Evolutionary conservation across 2,888 invertebrate species (phyloP).

Genomic region (Drosophila parthenogenetica): DNA sequence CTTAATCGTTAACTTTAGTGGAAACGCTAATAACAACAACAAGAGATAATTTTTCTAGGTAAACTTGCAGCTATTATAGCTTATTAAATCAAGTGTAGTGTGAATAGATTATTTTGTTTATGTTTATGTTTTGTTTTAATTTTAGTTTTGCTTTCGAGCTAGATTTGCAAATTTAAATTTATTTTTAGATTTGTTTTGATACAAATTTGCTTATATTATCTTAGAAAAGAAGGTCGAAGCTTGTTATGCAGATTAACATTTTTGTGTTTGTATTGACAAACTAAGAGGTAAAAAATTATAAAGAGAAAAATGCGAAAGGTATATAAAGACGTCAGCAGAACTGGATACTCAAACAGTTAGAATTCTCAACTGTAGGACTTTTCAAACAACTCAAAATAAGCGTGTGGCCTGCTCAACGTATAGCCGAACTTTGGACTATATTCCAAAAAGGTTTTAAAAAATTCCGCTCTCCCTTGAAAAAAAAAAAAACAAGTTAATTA

Average conservation of each 20-base stretch:
- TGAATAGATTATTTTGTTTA: neutral
- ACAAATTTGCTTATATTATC: neutral
- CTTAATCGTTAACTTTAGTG: neutral
- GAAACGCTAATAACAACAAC: too few species aligned
- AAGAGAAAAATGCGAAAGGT: too few species aligned
- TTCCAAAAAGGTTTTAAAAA: neutral
- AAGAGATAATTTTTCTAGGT: neutral
- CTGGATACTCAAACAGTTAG: too few species aligned
- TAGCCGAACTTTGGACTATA: constrained; percentile 9
- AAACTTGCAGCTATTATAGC: neutral
- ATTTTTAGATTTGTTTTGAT: neutral
- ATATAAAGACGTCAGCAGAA: too few species aligned
- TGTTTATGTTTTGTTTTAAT: neutral
- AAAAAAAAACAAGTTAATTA: constrained; percentile 8
- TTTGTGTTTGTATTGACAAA: too few species aligned
- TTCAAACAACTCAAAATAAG: constrained; percentile 1
- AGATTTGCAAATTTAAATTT: neutral
- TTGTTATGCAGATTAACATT: too few species aligned
- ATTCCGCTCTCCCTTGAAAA: neutral
- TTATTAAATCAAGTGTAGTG: neutral
- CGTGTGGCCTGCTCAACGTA: neutral
- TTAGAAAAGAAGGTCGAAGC: too few species aligned
- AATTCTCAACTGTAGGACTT: too few species aligned
- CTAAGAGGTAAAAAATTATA: too few species aligned
- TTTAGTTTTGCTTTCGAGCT: neutral